Percentiles rank a stretch among this genome's conserved stretches.
phyloP scores from a whole-genome alignment of 2,888 invertebrate species.

The Seira ritae region DNA sequence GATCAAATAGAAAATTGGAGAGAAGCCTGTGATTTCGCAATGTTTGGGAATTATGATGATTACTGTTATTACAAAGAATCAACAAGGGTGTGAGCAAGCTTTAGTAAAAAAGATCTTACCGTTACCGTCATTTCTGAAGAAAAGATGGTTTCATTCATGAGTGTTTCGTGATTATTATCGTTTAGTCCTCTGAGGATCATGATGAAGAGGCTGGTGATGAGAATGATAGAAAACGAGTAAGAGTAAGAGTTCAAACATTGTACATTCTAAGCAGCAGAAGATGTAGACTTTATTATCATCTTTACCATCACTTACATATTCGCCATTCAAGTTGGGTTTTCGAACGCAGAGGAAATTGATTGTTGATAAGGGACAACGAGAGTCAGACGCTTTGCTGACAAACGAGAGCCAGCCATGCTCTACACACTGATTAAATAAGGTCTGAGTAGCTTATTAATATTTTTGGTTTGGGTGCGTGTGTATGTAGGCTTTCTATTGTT shows the following conservation, averaged over 20 bases:
- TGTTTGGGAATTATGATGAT: slow-evolving; percentile 1
- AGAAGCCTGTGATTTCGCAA: slow-evolving; percentile 28
- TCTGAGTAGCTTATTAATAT: background rate
- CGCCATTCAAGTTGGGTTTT: background rate
- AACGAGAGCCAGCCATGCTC: slow-evolving; percentile 36
- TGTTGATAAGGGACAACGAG: background rate
- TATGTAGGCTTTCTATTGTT: too few relatives aligned
- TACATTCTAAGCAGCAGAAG: too few relatives aligned
- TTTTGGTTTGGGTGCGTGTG: background rate
- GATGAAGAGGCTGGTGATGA: too few relatives aligned
- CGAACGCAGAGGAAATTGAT: slow-evolving; percentile 11
- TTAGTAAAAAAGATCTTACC: background rate
- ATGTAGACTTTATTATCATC: background rate
- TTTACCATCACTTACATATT: slow-evolving; percentile 4
- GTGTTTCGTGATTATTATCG: background rate
- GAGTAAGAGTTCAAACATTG: too few relatives aligned
- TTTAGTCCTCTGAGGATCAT: background rate
- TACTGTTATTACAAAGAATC: slow-evolving; percentile 17
- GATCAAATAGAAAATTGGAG: slow-evolving; percentile 27
- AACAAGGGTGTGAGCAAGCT: slow-evolving; percentile 32
- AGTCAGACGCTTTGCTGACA: slow-evolving; percentile 24
- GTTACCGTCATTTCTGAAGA: too few relatives aligned
- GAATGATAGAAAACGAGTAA: too few relatives aligned
- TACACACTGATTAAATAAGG: background rate
- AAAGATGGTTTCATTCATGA: too few relatives aligned